Percentiles rank a stretch among this genome's conserved stretches.
These are phyloP conservation scores for Streptopelia turtur DNA, from an alignment of 2,797 vertebrate genomes.

Conservation along the genomic window DNA sequence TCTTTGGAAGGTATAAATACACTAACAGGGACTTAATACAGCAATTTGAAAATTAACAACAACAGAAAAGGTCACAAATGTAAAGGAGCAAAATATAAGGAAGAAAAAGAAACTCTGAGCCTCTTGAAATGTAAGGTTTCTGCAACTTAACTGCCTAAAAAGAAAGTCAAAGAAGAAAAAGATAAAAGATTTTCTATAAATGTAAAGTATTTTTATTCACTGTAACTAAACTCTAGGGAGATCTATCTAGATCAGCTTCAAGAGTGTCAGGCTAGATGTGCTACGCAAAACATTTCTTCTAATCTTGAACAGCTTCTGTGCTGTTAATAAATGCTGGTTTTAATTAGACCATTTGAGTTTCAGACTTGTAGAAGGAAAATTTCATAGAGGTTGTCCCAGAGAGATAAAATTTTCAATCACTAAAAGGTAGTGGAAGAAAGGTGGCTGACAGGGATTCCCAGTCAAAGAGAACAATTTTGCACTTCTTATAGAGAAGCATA, in stretches of 20 bases:
- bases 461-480: background rate
- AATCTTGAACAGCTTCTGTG: constrained; percentile 12
- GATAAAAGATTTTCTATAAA: background rate
- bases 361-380: background rate
- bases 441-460: background rate
- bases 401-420: constrained; percentile 11
- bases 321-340: constrained; percentile 43
- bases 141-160: background rate
- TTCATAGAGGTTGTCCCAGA: background rate
- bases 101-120: background rate
- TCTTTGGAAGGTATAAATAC: background rate
- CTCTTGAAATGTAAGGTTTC: background rate
- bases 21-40: background rate
- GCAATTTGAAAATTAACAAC: background rate
- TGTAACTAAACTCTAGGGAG: constrained; percentile 26
- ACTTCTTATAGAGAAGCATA: background rate
- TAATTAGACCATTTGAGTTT: constrained; percentile 65
- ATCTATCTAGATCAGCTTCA: background rate
- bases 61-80: background rate
- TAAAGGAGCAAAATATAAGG: background rate
- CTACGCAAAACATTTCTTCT: constrained; percentile 32
- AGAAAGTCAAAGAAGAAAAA: background rate
- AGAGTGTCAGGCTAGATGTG: background rate
- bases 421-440: background rate
- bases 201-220: background rate